A percentile compares a stretch with the other conserved stretches of the same genome.
phyloP scores from a whole-genome alignment of 2,797 vertebrate genomes.

The Falco cherrug region DNA sequence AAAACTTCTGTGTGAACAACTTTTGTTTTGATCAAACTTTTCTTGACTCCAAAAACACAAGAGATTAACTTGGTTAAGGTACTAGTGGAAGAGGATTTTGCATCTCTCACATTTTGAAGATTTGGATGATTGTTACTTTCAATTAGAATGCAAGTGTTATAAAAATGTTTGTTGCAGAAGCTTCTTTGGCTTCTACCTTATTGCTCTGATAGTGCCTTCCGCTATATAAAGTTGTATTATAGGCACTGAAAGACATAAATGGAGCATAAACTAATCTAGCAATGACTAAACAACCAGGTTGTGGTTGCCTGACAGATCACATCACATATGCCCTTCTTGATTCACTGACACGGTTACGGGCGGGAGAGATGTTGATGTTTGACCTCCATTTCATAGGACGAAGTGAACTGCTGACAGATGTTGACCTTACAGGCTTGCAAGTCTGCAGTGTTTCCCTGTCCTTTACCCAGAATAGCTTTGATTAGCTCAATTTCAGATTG shows the following conservation, averaged over 20 bases:
- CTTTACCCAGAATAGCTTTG: not conserved
- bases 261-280: not conserved
- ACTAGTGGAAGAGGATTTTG: not conserved
- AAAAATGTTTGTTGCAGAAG: not conserved
- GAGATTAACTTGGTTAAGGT: not conserved
- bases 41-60: not conserved
- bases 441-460: not conserved
- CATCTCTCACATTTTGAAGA: not conserved
- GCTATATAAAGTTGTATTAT: not conserved
- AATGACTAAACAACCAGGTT: not conserved
- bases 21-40: not conserved
- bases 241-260: not conserved
- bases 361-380: not conserved
- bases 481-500: constrained; percentile 22
- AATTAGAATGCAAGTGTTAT: not conserved
- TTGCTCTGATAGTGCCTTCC: not conserved
- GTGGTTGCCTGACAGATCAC: not conserved
- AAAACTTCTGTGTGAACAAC: not conserved
- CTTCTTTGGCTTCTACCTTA: not conserved
- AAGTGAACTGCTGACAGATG: constrained; percentile 26
- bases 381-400: not conserved
- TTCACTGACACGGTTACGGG: not conserved
- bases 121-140: not conserved
- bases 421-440: constrained; percentile 15
- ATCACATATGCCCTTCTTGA: not conserved